phyloP scores from a whole-genome alignment of 1,140 invertebrate genomes.

The Eulimnadia texana region DNA sequence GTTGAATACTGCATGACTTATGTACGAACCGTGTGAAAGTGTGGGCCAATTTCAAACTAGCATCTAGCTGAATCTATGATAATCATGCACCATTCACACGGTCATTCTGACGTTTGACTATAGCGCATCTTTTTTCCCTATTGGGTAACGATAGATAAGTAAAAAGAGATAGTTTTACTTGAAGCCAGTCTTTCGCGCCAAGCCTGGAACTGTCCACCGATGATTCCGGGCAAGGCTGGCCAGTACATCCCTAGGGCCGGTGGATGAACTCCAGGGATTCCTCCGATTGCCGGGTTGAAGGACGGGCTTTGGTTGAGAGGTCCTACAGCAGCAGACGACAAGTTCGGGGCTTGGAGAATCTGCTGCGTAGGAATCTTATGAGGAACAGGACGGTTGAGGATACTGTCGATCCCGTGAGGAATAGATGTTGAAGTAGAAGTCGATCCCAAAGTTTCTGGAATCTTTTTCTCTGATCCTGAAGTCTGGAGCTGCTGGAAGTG shows the following conservation, averaged over 20 bases:
- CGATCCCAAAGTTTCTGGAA: neutral
- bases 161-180: conserved; percentile 1
- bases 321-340: neutral
- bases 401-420: conserved; percentile 16
- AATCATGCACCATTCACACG: too few species aligned
- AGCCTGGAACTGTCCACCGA: conserved; percentile 12
- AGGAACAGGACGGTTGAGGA: conserved; percentile 14
- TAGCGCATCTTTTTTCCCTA: neutral
- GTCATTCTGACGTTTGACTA: too few species aligned
- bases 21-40: too few species aligned
- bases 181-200: conserved; percentile 11
- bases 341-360: conserved; percentile 3
- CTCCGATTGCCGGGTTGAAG: neutral
- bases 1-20: too few species aligned
- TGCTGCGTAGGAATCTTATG: neutral
- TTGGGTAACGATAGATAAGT: neutral
- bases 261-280: neutral
- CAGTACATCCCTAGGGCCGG: conserved; percentile 11
- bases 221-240: conserved; percentile 10
- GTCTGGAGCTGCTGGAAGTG: neutral
- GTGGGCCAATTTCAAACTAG: too few species aligned
- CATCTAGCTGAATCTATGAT: too few species aligned
- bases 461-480: too few species aligned
- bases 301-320: neutral
- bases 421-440: neutral